Evolutionary conservation across 2,113 vertebrate genomes (phyloP), one percentile per base, ranked within the genome.

Genomic region (Perca schrenkii): DNA sequence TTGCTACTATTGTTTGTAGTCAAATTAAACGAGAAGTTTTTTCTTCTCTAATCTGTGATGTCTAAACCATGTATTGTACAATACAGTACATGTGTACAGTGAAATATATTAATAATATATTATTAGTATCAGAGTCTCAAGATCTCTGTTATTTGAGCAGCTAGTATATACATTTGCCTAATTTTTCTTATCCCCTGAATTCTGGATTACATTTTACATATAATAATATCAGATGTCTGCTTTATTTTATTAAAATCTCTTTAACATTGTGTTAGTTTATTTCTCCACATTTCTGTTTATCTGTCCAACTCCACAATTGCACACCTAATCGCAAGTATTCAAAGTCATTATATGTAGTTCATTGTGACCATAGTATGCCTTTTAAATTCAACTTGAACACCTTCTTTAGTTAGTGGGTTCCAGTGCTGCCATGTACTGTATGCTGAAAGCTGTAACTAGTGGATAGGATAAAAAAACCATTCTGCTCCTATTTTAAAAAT

Each of bases 221-320:
- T n/a, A 46, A 16, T 34, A 62, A 63, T 40, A 5, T 0, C 12
- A 2, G 8, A 62, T 64, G n/a, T 75, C 11, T 22, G 43, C 17
- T 40, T 3, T 50, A 34, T 34, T 63, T 36, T 0, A n/a, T 17
- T 16, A 6, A 31, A 63, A 52, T 36, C 1, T 40, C 8, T 65
- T 25, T 36, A 36, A 54, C n/a, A 14, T n/a, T 66, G n/a, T 63
- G 31, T 74, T 63, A 25, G 49, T 56, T 47, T 77, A 47, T 47
- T 6, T 49, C 19, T 22, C 15, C 17, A 10, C 22, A 31, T n/a
- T 16, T 54, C 10, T 36, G 28, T 54, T 75, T 52, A 4, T 49
- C 17, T 49, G 16, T 47, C 16, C 22, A n/a, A 14, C 21, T 28
- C 22, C 17, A 61, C 43, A 49, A 11, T 14, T 7, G 4, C 4